These are phyloP conservation scores for Cosmopolites sordidus DNA, from an alignment of 2,888 invertebrate species.

Conservation along the genomic window DNA sequence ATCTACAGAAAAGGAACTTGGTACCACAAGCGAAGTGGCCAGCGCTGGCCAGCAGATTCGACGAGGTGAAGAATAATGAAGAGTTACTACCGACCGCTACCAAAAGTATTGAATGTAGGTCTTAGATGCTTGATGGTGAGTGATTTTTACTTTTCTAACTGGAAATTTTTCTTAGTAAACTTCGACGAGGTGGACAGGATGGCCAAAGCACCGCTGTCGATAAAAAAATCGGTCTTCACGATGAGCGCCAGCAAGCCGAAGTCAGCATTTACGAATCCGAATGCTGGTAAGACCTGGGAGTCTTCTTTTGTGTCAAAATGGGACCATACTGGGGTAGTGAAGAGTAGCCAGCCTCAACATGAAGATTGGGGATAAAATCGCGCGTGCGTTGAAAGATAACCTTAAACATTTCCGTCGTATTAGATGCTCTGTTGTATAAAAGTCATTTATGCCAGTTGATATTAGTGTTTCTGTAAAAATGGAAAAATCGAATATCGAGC, in stretches of 20 bases:
- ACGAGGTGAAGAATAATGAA: slow-evolving; percentile 74
- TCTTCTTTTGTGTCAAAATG: too few relatives aligned
- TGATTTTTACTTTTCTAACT: background rate
- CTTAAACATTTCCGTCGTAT: too few relatives aligned
- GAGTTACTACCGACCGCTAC: slow-evolving; percentile 67
- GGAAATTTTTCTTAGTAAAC: slow-evolving; percentile 17
- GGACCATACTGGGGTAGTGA: too few relatives aligned
- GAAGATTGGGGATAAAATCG: too few relatives aligned
- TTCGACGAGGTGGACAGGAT: slow-evolving; percentile 51
- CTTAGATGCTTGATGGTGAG: background rate
- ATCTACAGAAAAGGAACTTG: slow-evolving; percentile 75
- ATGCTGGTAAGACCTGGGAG: slow-evolving; percentile 40
- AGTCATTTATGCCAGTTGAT: too few relatives aligned
- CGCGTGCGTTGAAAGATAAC: too few relatives aligned
- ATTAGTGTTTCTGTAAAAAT: too few relatives aligned
- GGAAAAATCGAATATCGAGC: too few relatives aligned
- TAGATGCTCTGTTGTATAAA: too few relatives aligned
- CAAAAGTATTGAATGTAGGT: slow-evolving; percentile 42
- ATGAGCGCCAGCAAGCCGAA: slow-evolving; percentile 46
- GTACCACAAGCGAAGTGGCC: slow-evolving; percentile 69
- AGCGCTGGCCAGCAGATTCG: slow-evolving; percentile 76
- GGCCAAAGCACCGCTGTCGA: slow-evolving; percentile 47
- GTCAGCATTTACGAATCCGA: slow-evolving; percentile 39
- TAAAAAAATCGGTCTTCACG: slow-evolving; percentile 41
- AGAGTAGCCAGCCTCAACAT: too few relatives aligned